Evolutionary conservation across 2,888 invertebrate genomes (phyloP).

Genomic region (Phymatocera aterrima): DNA sequence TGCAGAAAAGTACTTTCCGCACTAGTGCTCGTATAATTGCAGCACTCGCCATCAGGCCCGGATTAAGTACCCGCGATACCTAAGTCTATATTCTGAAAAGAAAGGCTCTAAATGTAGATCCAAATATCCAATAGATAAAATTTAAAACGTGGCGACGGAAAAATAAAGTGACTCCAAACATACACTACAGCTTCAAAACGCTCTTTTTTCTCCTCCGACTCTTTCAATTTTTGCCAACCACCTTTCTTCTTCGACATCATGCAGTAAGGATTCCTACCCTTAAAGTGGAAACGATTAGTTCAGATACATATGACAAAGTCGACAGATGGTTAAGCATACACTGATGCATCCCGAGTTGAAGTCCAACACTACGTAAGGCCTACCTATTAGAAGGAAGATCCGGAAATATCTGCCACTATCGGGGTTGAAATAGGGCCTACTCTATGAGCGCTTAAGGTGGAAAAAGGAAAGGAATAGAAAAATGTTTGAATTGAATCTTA

Average conservation of each 20-base stretch:
- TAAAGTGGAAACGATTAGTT: background rate
- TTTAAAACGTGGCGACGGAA: too few relatives aligned
- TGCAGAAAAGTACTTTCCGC: too few relatives aligned
- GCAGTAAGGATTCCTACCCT: background rate
- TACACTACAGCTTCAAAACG: background rate
- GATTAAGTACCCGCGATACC: too few relatives aligned
- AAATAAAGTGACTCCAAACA: too few relatives aligned
- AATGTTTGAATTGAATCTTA: too few relatives aligned
- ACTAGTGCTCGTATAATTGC: too few relatives aligned
- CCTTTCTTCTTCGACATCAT: conserved; percentile 10
- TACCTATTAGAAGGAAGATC: background rate
- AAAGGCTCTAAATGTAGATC: too few relatives aligned
- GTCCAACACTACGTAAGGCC: background rate
- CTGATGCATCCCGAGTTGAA: background rate
- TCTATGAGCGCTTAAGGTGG: background rate
- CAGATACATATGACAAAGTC: background rate
- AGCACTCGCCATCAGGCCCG: too few relatives aligned
- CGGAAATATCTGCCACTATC: background rate
- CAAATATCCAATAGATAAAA: too few relatives aligned
- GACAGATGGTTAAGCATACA: background rate
- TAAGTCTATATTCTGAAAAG: too few relatives aligned
- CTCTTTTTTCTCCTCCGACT: background rate
- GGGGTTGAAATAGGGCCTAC: background rate
- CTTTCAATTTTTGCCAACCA: conserved; percentile 3
- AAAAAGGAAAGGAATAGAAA: too few relatives aligned